These are phyloP conservation scores for Benthosema pterotum DNA, from an alignment of 2,797 vertebrate genomes.

Conservation along the genomic window DNA sequence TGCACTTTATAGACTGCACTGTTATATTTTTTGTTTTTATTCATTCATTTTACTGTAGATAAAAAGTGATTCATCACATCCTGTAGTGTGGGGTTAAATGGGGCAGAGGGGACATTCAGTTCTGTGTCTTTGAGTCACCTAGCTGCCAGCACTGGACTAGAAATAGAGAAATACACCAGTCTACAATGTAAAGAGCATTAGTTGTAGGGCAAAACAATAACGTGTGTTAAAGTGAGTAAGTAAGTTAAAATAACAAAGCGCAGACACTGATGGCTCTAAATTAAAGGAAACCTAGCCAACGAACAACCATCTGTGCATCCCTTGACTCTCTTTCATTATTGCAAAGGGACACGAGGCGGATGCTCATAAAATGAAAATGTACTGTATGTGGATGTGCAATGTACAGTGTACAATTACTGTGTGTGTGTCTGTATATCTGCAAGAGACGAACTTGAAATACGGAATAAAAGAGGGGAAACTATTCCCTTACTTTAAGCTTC, in stretches of 20 bases:
- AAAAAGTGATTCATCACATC: too few relatives aligned
- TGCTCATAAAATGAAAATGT: constrained; percentile 21
- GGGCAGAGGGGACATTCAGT: too few relatives aligned
- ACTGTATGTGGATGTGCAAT: constrained; percentile 8
- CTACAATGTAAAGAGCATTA: constrained; percentile 25
- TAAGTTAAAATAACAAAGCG: constrained; percentile 37
- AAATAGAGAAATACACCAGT: constrained; percentile 21
- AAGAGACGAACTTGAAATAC: constrained; percentile 13
- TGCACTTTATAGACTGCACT: too few relatives aligned
- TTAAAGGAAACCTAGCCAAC: constrained; percentile 59
- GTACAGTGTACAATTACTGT: too few relatives aligned
- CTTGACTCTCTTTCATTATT: constrained; percentile 41
- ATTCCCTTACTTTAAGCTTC: constrained; percentile 90
- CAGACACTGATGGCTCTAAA: constrained; percentile 55
- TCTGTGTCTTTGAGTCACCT: too few relatives aligned
- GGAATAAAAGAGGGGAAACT: constrained; percentile 32
- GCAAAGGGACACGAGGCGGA: constrained; percentile 31
- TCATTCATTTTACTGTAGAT: too few relatives aligned
- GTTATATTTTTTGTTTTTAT: too few relatives aligned
- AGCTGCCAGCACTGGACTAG: constrained; percentile 24
- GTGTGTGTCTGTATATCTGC: background rate
- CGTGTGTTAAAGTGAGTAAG: constrained; percentile 10
- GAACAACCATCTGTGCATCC: constrained; percentile 56
- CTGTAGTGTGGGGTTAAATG: too few relatives aligned
- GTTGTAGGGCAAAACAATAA: constrained; percentile 49